Conservation (phyloP, 1,140 invertebrate genomes). For the Scaptomyza montana region DNA sequence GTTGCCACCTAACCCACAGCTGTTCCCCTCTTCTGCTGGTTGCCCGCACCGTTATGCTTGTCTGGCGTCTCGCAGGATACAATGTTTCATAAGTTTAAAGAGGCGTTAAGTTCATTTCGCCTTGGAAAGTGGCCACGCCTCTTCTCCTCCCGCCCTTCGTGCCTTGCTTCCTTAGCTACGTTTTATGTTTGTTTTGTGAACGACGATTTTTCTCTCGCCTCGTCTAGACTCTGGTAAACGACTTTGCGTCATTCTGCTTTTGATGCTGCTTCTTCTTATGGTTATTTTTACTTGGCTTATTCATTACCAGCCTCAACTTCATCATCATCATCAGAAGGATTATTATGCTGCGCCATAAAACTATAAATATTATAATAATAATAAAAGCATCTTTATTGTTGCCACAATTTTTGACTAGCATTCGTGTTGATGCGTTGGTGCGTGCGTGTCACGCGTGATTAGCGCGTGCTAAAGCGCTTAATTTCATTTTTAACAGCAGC, state of each 20-base stretch:
- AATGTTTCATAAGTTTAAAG: constrained; percentile 77
- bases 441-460: constrained; percentile 64
- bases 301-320: constrained; percentile 56
- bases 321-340: constrained; percentile 21
- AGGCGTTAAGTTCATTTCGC: constrained; percentile 74
- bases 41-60: background rate
- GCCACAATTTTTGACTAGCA: constrained; percentile 23
- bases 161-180: constrained; percentile 38
- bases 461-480: constrained; percentile 58
- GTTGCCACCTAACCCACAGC: background rate
- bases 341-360: constrained; percentile 48
- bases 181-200: constrained; percentile 72
- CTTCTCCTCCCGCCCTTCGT: background rate
- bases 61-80: constrained; percentile 52
- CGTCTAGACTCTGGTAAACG: constrained; percentile 62
- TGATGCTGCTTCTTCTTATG: constrained; percentile 25
- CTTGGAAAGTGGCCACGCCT: constrained; percentile 2
- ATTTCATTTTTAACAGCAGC: constrained; percentile 49
- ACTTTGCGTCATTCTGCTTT: constrained; percentile 7
- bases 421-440: constrained; percentile 3
- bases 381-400: constrained; percentile 42
- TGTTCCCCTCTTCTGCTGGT: background rate
- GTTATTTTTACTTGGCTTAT: constrained; percentile 62
- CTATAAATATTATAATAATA: constrained; percentile 66
- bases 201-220: constrained; percentile 2